A percentile compares a stretch with the other conserved stretches of the same genome.
Evolutionary conservation across 2,797 vertebrate genomes (phyloP).

Genomic region (Danio jaintianensis): DNA sequence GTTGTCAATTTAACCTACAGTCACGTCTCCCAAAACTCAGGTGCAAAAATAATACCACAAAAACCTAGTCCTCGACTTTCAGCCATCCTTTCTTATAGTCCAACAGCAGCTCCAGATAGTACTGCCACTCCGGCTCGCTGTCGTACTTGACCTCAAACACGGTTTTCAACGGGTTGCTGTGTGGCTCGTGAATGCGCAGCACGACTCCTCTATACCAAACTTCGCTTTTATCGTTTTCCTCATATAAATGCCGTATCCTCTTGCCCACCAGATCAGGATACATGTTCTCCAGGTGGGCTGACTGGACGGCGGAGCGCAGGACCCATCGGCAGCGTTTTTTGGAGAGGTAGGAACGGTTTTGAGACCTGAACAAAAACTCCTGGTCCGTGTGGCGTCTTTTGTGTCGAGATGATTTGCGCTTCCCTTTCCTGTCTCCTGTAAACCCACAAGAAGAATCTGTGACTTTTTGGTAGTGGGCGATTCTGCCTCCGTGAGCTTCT

Average conservation of each 20-base stretch:
- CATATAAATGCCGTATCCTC: slow-evolving; percentile 83
- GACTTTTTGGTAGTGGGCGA: slow-evolving; percentile 64
- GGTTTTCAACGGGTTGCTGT: slow-evolving; percentile 82
- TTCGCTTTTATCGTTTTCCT: slow-evolving; percentile 84
- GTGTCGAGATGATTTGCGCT: slow-evolving; percentile 25
- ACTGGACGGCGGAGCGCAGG: slow-evolving; percentile 74
- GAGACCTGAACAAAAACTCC: slow-evolving; percentile 66
- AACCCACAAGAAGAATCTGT: slow-evolving; percentile 44
- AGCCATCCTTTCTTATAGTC: slow-evolving; percentile 89
- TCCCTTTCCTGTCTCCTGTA: slow-evolving; percentile 45
- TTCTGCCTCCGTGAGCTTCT: slow-evolving; percentile 59
- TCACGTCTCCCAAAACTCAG: background rate
- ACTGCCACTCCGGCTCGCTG: slow-evolving; percentile 85
- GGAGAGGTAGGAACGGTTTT: slow-evolving; percentile 79
- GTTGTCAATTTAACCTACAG: slow-evolving; percentile 14
- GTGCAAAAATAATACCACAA: slow-evolving; percentile 30
- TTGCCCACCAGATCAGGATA: slow-evolving; percentile 85
- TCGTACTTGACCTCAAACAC: slow-evolving; percentile 86
- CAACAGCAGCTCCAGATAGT: slow-evolving; percentile 85
- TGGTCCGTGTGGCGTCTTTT: slow-evolving; percentile 57
- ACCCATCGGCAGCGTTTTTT: slow-evolving; percentile 75
- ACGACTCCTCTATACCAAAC: slow-evolving; percentile 85
- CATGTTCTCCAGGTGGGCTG: slow-evolving; percentile 61
- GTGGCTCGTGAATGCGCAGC: slow-evolving; percentile 76
- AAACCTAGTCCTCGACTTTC: slow-evolving; percentile 76